Evolutionary conservation across 2,113 vertebrate species (phyloP).

Genomic region (Rhabdornis inornatus): DNA sequence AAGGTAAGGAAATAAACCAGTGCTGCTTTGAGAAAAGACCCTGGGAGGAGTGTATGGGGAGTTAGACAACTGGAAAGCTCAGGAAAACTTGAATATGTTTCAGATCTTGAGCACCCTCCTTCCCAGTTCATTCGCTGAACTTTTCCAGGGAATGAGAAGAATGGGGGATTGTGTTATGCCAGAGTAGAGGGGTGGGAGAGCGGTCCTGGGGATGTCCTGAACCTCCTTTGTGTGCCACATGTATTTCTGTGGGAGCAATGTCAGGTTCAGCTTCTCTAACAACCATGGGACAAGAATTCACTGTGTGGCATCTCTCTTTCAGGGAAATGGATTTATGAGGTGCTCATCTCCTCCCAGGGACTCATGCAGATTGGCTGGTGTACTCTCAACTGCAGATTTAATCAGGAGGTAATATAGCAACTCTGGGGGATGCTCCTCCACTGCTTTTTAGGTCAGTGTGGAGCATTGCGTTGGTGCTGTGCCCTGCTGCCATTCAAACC

Average conservation of each 20-base stretch:
- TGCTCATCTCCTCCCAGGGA: constrained; percentile 97
- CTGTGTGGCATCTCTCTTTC: neutral
- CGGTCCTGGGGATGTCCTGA: neutral
- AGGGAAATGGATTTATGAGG: constrained; percentile 98
- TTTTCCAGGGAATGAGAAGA: neutral
- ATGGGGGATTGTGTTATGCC: neutral
- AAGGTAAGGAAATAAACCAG: constrained; percentile 77
- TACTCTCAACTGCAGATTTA: constrained; percentile 95
- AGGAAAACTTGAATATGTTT: neutral
- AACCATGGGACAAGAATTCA: neutral
- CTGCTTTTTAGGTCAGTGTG: neutral
- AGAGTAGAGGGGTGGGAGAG: neutral
- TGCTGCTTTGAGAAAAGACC: neutral
- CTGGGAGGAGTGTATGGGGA: neutral
- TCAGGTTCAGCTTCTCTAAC: neutral
- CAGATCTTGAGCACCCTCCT: neutral
- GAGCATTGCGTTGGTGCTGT: neutral
- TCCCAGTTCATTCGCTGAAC: neutral
- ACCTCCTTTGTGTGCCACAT: neutral
- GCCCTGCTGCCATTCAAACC: neutral
- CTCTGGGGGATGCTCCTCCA: neutral
- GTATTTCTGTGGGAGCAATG: neutral
- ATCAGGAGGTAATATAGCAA: constrained; percentile 86
- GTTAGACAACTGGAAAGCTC: neutral
- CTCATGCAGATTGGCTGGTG: constrained; percentile 99